Percentiles rank a stretch among this genome's conserved stretches.
These are phyloP conservation scores for Tinea trinotella DNA, from an alignment of 2,888 invertebrate species.

Conservation along the genomic window DNA sequence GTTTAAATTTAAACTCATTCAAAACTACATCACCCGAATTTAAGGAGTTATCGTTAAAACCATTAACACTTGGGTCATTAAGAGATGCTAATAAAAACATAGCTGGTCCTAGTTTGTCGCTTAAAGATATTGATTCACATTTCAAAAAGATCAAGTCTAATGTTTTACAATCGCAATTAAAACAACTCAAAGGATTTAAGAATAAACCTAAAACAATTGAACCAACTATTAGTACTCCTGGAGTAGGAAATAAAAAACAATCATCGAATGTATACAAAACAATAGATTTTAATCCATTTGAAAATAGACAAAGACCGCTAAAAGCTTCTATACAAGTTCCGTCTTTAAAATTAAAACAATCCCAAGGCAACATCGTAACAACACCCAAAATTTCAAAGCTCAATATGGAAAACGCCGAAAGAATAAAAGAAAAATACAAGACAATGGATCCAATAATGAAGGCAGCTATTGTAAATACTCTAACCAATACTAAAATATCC, in stretches of 20 bases:
- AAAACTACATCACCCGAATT: conserved; percentile 38
- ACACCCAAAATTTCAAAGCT: not conserved
- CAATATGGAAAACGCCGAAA: not conserved
- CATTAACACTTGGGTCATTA: conserved; percentile 35
- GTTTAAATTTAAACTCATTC: conserved; percentile 34
- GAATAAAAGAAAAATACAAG: too few relatives aligned
- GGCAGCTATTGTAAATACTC: not conserved
- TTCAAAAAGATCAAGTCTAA: conserved; percentile 28
- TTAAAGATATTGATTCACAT: conserved; percentile 20
- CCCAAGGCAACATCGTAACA: not conserved
- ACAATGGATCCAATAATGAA: not conserved
- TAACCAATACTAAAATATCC: not conserved
- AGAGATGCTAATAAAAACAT: conserved; percentile 29
- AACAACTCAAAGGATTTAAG: not conserved
- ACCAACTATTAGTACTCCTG: not conserved
- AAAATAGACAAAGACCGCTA: not conserved
- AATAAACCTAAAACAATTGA: not conserved
- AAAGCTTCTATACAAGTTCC: not conserved
- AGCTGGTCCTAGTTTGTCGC: conserved; percentile 30
- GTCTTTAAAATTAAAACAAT: not conserved
- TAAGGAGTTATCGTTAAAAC: conserved; percentile 34
- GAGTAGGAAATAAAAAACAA: not conserved
- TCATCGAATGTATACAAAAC: not conserved
- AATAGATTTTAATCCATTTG: not conserved
- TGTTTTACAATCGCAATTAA: conserved; percentile 24